Base-by-base conservation (phyloP, 2,113 vertebrate species). In the Notiomystis cincta region DNA sequence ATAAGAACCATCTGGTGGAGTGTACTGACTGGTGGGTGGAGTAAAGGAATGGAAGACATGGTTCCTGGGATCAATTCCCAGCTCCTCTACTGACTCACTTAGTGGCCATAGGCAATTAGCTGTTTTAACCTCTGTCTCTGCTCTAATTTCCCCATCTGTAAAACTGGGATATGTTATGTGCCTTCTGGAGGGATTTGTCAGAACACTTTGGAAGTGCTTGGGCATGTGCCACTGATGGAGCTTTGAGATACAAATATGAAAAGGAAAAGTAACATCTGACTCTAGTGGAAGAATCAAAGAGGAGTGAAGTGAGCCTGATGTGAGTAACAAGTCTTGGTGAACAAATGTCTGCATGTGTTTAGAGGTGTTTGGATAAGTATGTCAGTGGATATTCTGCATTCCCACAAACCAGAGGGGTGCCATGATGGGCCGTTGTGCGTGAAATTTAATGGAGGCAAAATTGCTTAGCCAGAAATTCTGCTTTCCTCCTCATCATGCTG, bases 1-100 rank as follows among this genome's bases (percentile, higher is more conserved):
- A 95, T 95, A 94, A 82, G 86, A 96, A 95, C 95, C 94, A 96
- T 97, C 94, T 97, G 94, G 60, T 83, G 76, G 87, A 91, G 67
- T 54, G 82, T 93, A 57, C 82, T 78, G 82, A 15, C 89, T 96
- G 57, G 93, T 95, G 93, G 94, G 96, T 95, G 93, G 91, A 94
- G 94, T 65, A 78, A 61, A 77, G 69, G 72, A 95, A 90, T 95
- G 82, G 90, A 94, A 96, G 95, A 88, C 82, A 78, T 0, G 57
- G 90, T 93, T 95, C 93, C 82, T 90, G 93, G 90, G 93, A 93
- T 92, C 90, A 82, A 53, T 97, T 97, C 94, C 97, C 95, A 96
- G 31, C 71, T 86, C 89, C 83, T 94, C 88, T 86, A 91, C 88
- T 94, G 94, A 90, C 78, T 95, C 83, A 89, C 38, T 93, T 35